Base-by-base conservation (phyloP, 2,888 invertebrate species). In the Troides oblongomaculatus region DNA sequence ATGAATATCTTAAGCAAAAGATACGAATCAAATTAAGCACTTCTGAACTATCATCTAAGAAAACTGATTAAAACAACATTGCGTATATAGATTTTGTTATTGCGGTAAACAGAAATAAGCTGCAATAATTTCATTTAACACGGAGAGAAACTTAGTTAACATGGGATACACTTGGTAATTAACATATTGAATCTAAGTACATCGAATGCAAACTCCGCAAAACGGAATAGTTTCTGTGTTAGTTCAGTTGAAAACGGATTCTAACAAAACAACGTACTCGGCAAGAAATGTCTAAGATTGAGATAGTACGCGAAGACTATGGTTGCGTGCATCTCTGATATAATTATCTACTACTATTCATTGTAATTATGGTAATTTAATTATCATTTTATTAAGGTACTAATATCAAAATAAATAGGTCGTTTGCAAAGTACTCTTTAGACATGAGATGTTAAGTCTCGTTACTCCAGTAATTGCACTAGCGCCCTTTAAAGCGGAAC, bases 201-300 rank as follows among this genome's bases (percentile, higher is more conserved):
- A 61, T 53, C 36, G 50, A 43, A 46, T 50, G 46, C 30, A 43
- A 66, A 58, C 46, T 68, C 25, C 21, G 62, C 62, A 21, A 21
- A 62, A 58, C 30, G 43, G 68, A 68, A 63, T 36, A 68, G 61
- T 66, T 66, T 39, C 61, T 23, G n/a, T 60, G 60, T 17, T 46
- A n/a, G 36, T 62, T 62, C 62, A 50, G 62, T 68, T 59, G 43
- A 58, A 58, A 68, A 58, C 46, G 57, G 68, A 63, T 68, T 68
- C 68, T 46, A 68, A 57, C 68, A 62, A 50, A 68, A 68, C 63
- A 68, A 56, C 23, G 50, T 23, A 61, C 36, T 66, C 62, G 43
- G 21, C 18, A 56, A 46, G 63, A 18, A 21, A 46, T 57, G 30
- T 68, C 46, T 43, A 50, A 58, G 43, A 63, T 68, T 23, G 43